A percentile compares a stretch with the other conserved stretches of the same genome.
Conservation (phyloP, 2,888 invertebrate species). For the Tipula lateralis region DNA sequence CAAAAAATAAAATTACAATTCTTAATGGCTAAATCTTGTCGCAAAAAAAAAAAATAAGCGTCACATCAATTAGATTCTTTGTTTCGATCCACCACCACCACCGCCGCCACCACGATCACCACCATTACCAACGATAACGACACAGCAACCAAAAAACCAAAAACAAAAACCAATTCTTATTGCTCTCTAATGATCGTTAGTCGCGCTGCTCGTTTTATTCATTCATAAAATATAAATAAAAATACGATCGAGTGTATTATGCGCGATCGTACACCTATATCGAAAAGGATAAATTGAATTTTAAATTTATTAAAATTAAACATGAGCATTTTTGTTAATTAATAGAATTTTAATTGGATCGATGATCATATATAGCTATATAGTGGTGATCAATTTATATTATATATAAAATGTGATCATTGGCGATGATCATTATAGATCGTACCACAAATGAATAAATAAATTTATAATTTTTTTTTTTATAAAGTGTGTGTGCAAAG, state of each 20-base stretch:
- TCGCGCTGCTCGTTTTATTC: background rate
- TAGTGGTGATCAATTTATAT: background rate
- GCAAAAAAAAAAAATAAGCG: constrained; percentile 64
- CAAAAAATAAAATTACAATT: constrained; percentile 52
- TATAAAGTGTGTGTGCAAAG: background rate
- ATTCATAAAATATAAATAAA: background rate
- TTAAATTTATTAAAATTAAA: constrained; percentile 5
- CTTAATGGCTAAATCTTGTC: constrained; percentile 68
- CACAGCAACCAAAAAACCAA: background rate
- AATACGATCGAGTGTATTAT: background rate
- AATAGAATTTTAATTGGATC: constrained; percentile 2
- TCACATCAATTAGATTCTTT: constrained; percentile 60
- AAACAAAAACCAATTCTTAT: background rate
- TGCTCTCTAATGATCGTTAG: background rate
- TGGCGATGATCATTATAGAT: background rate
- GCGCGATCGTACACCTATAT: background rate
- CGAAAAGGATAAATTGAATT: background rate
- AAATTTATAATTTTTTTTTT: too few species aligned
- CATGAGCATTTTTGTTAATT: constrained; percentile 1
- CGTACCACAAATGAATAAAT: too few species aligned
- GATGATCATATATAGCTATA: too few species aligned
- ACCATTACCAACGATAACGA: background rate
- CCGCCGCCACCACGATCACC: background rate
- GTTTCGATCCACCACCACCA: constrained; percentile 3
- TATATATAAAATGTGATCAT: background rate